Percentiles rank a stretch among this genome's conserved stretches.
Conservation (phyloP, 2,113 vertebrate genomes). For the Poeciliopsis retropinna region DNA sequence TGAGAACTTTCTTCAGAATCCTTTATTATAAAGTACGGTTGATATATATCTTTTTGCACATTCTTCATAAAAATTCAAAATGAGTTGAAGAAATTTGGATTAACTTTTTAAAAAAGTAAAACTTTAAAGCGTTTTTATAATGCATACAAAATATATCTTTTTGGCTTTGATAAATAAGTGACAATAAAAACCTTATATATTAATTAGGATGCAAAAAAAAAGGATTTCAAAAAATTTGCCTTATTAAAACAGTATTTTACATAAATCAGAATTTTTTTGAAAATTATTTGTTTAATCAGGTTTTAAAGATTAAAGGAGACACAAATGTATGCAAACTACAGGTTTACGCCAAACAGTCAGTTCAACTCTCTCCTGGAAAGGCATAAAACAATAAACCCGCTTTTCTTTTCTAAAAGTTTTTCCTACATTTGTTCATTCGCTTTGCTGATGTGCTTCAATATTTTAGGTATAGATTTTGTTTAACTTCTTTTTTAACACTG, state of each 20-base stretch:
- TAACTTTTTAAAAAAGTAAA: no score
- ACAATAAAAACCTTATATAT: no score
- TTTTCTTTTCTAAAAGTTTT: neutral
- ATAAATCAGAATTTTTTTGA: neutral
- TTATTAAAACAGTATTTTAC: no score
- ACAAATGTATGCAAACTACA: constrained; percentile 23
- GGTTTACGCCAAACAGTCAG: constrained; percentile 31
- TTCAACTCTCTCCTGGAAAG: no score
- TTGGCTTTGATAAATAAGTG: no score
- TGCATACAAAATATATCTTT: no score
- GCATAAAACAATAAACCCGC: neutral
- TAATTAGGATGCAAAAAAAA: no score
- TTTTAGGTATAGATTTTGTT: neutral
- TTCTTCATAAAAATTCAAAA: no score
- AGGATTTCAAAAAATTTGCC: no score
- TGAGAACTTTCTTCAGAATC: neutral
- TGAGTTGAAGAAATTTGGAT: no score
- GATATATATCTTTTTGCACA: no score
- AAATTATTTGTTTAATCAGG: neutral
- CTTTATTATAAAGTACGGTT: neutral
- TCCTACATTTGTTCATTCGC: neutral
- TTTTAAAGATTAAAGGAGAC: neutral
- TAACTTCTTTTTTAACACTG: neutral
- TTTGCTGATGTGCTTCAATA: neutral
- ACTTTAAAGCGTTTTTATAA: no score